Percentiles rank a stretch among this genome's conserved stretches.
These are phyloP conservation scores for Machimus atricapillus DNA, from an alignment of 2,888 invertebrate genomes.

Conservation along the genomic window DNA sequence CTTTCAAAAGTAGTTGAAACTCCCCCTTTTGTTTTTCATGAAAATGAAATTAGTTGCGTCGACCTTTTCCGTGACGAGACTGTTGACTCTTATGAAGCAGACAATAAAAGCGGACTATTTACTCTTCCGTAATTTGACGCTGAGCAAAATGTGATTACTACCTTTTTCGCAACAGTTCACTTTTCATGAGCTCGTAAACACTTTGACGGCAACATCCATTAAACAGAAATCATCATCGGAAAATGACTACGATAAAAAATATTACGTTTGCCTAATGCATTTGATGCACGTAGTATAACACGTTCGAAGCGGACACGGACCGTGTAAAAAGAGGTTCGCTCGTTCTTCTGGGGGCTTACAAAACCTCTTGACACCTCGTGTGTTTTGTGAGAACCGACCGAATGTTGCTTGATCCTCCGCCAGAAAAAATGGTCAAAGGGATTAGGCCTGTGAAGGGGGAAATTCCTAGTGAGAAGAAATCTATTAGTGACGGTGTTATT, in stretches of 20 bases:
- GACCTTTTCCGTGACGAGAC: neutral
- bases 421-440: slow-evolving; percentile 31
- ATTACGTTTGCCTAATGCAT: neutral
- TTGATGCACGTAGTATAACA: neutral
- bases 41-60: slow-evolving; percentile 10
- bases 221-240: neutral
- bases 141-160: neutral
- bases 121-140: neutral
- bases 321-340: neutral
- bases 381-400: slow-evolving; percentile 19
- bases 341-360: neutral
- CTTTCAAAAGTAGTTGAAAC: neutral
- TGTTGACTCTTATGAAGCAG: neutral
- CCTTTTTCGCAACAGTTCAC: neutral
- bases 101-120: neutral
- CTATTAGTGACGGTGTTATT: slow-evolving; percentile 19
- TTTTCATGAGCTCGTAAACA: neutral
- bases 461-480: slow-evolving; percentile 14
- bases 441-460: slow-evolving; percentile 28
- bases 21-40: neutral
- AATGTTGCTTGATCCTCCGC: slow-evolving; percentile 27
- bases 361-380: slow-evolving; percentile 16
- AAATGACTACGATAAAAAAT: neutral
- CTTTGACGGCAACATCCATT: neutral
- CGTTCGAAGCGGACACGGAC: neutral